Evolutionary conservation across 2,797 vertebrate species (phyloP).

Genomic region (Pipistrellus pipistrellus): DNA sequence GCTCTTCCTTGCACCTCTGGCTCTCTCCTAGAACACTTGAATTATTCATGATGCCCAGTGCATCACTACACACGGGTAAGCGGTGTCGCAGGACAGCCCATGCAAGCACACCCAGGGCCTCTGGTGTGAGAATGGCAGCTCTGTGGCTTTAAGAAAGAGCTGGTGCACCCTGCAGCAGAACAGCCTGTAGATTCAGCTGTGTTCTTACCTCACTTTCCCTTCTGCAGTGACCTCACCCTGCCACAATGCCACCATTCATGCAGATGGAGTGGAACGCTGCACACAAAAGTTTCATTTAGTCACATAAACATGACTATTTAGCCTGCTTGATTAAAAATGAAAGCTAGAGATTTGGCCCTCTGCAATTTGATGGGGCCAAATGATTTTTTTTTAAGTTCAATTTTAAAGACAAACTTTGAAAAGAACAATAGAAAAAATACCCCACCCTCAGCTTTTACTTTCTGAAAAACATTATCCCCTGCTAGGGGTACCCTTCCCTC

Average conservation of each 20-base stretch:
- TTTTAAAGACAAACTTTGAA: conserved; percentile 76
- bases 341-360: conserved; percentile 86
- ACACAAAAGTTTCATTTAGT: conserved; percentile 95
- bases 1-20: not conserved
- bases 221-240: conserved; percentile 95
- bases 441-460: not conserved
- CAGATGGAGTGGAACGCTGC: conserved; percentile 92
- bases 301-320: conserved; percentile 93
- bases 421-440: conserved; percentile 61
- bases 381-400: conserved; percentile 29
- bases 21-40: conserved; percentile 39
- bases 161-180: conserved; percentile 86
- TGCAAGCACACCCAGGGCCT: conserved; percentile 64
- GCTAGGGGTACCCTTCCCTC: not conserved
- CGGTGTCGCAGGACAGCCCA: not conserved
- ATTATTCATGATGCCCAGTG: conserved; percentile 65
- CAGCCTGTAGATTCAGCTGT: conserved; percentile 95
- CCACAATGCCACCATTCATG: conserved; percentile 99
- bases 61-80: conserved; percentile 21
- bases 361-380: conserved; percentile 57
- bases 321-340: conserved; percentile 90
- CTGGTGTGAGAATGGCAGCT: not conserved
- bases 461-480: conserved; percentile 41
- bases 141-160: conserved; percentile 88
- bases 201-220: conserved; percentile 96